A percentile compares a stretch with the other conserved stretches of the same genome.
Conservation (phyloP, 2,888 invertebrate species). For the Torymus auratus region DNA sequence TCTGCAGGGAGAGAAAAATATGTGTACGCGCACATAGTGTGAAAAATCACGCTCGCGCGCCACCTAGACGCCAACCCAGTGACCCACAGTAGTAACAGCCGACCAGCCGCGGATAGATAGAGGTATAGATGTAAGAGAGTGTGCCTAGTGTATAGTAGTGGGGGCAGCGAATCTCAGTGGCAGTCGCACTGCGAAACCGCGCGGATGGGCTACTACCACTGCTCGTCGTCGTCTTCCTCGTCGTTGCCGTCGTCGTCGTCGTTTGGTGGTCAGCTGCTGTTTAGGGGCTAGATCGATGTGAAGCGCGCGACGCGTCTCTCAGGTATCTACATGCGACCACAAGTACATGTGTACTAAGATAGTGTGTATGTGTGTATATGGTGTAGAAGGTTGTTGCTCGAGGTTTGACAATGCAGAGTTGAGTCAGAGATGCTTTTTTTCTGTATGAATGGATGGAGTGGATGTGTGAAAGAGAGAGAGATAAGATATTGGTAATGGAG, state of each 20-base stretch:
- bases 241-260: neutral
- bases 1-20: no score
- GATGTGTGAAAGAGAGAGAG: no score
- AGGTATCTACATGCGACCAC: neutral
- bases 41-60: constrained; percentile 6
- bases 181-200: constrained; percentile 49
- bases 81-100: constrained; percentile 10
- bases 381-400: no score
- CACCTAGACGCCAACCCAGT: constrained; percentile 20
- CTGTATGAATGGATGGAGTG: no score
- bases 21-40: neutral
- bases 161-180: neutral
- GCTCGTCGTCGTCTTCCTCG: constrained; percentile 1
- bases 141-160: no score
- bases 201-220: constrained; percentile 22
- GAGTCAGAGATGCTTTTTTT: no score
- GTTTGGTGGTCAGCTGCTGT: no score
- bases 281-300: neutral
- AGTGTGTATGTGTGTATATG: no score
- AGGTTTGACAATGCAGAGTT: no score
- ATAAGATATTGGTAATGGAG: no score
- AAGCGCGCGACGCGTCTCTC: neutral
- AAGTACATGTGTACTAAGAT: no score
- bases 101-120: neutral
- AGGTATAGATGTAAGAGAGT: no score